Evolutionary conservation across 2,888 invertebrate species (phyloP).

Genomic region (Nemotelus nigrinus): DNA sequence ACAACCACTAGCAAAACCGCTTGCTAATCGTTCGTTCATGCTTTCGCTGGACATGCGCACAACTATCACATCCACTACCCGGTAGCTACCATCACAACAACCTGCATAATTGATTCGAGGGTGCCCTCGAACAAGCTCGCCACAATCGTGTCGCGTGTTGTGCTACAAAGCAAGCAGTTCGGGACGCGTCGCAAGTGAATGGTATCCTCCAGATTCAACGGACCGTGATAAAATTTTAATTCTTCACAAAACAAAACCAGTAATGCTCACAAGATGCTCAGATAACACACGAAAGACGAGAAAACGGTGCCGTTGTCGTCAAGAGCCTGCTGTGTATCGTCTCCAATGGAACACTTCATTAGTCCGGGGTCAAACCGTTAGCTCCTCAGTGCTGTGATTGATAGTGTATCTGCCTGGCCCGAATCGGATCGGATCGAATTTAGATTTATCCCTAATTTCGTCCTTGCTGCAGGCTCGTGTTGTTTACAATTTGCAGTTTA

Average conservation of each 20-base stretch:
- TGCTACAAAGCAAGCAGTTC: background rate
- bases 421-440: too few species aligned
- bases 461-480: background rate
- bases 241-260: background rate
- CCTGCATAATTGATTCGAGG: background rate
- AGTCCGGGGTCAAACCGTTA: slow-evolving; percentile 23
- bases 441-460: background rate
- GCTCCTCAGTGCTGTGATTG: slow-evolving; percentile 22
- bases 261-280: slow-evolving; percentile 4
- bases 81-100: background rate
- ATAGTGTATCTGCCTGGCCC: background rate
- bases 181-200: slow-evolving; percentile 1
- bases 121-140: slow-evolving; percentile 20
- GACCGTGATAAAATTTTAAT: background rate
- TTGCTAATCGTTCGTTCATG: background rate
- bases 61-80: background rate
- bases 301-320: background rate
- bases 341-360: background rate
- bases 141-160: background rate
- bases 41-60: slow-evolving; percentile 19
- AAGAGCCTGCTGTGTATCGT: background rate
- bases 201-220: background rate
- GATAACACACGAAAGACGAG: slow-evolving; percentile 5
- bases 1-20: background rate
- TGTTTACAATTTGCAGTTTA: slow-evolving; percentile 29